Percentiles rank a stretch among this genome's conserved stretches.
These are phyloP conservation scores for Drosophila cardini DNA, from an alignment of 1,140 invertebrate genomes.

Conservation along the genomic window DNA sequence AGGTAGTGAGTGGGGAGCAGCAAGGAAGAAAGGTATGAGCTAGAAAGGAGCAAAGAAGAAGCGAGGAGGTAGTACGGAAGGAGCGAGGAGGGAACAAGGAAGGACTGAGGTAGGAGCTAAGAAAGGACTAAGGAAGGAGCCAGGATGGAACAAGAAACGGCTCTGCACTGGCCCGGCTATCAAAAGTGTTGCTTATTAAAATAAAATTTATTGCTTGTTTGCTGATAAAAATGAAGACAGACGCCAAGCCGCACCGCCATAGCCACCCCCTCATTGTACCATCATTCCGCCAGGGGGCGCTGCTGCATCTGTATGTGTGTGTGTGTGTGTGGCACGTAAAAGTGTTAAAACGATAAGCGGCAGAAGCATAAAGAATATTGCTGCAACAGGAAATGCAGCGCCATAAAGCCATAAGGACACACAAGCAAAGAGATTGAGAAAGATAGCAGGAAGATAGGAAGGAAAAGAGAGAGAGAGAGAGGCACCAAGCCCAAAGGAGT, in stretches of 20 bases:
- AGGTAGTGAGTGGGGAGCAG: too few species aligned
- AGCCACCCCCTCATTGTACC: not conserved
- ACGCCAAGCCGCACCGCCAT: conserved; percentile 11
- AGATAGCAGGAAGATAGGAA: not conserved
- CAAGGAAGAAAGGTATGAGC: too few species aligned
- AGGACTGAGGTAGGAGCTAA: not conserved
- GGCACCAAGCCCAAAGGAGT: not conserved
- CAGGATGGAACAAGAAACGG: not conserved
- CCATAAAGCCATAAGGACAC: conserved; percentile 35
- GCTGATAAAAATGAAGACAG: conserved; percentile 78
- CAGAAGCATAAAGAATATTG: conserved; percentile 44
- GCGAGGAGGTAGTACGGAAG: not conserved
- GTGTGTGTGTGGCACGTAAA: conserved; percentile 53
- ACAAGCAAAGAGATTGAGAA: not conserved
- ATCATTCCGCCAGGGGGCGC: conserved; percentile 6
- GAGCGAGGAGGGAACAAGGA: not conserved
- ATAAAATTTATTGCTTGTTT: conserved; percentile 82
- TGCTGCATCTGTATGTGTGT: conserved; percentile 35
- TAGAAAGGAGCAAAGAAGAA: not conserved
- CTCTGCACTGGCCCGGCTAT: conserved; percentile 46
- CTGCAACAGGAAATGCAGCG: conserved; percentile 45
- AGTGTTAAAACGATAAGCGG: conserved; percentile 77
- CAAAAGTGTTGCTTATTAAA: conserved; percentile 82
- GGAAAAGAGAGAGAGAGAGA: not conserved
- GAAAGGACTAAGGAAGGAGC: not conserved